A percentile compares a stretch with the other conserved stretches of the same genome.
Evolutionary conservation across 2,113 vertebrate species (phyloP).

Genomic region (Cyanistes caeruleus): DNA sequence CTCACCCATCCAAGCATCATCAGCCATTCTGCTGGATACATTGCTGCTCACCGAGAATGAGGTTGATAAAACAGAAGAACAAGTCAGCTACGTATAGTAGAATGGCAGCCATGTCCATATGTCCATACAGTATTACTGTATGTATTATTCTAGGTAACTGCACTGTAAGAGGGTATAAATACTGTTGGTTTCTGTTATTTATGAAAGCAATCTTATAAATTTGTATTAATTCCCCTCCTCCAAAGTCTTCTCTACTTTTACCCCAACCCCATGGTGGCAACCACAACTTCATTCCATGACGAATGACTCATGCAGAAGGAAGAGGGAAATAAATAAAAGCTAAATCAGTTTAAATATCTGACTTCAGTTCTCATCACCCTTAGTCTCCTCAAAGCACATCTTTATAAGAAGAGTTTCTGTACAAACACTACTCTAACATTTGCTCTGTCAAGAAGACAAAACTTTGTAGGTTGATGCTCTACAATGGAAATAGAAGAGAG

Average conservation of each 20-base stretch:
- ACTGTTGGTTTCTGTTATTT: constrained; percentile 61
- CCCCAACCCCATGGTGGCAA: neutral
- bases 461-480: neutral
- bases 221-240: constrained; percentile 34
- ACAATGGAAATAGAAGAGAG: neutral
- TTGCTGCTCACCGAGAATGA: constrained; percentile 87
- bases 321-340: constrained; percentile 61
- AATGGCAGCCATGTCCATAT: neutral
- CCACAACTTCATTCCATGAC: constrained; percentile 11
- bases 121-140: neutral
- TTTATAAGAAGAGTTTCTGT: neutral
- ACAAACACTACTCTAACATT: neutral
- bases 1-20: constrained; percentile 77
- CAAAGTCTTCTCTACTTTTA: constrained; percentile 14
- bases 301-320: constrained; percentile 11
- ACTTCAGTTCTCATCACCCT: neutral
- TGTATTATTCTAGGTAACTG: neutral
- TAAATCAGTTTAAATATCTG: neutral
- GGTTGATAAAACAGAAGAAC: constrained; percentile 83
- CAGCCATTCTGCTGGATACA: constrained; percentile 82
- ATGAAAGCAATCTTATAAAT: constrained; percentile 45
- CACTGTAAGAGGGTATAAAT: constrained; percentile 5
- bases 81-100: constrained; percentile 85
- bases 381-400: neutral
- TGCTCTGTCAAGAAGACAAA: neutral